Percentiles rank a stretch among this genome's conserved stretches.
Conservation (phyloP, 2,797 vertebrate species). For the Propithecus deckenii region DNA sequence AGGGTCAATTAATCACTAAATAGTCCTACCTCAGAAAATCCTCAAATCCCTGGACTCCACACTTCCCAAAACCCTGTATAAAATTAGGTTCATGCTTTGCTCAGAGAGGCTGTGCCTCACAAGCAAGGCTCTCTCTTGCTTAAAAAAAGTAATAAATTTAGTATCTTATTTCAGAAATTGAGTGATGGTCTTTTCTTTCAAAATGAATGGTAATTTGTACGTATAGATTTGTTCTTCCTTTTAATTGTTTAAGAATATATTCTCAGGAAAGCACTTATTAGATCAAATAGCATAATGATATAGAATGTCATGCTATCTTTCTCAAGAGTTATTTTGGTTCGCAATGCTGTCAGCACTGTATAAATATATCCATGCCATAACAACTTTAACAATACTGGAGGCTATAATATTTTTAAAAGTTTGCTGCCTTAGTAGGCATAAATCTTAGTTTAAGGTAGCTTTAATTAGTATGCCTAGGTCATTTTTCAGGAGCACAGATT, state of each 20-base stretch:
- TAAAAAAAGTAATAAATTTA: neutral
- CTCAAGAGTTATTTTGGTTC: conserved; percentile 43
- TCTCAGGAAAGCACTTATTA: conserved; percentile 1
- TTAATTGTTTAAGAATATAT: conserved; percentile 25
- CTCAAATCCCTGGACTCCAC: neutral
- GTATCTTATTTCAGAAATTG: neutral
- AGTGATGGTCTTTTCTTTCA: neutral
- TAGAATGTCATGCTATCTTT: neutral
- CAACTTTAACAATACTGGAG: neutral
- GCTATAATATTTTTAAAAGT: conserved; percentile 33
- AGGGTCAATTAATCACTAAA: neutral
- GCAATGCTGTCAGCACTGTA: neutral
- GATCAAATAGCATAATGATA: neutral
- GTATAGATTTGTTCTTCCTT: neutral
- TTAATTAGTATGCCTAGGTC: neutral
- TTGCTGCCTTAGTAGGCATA: conserved; percentile 14
- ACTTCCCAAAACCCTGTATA: neutral
- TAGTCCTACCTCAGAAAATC: neutral
- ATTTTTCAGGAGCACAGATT: conserved; percentile 21
- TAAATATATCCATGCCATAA: conserved; percentile 9
- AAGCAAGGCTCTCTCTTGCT: neutral
- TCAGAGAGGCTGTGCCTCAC: neutral
- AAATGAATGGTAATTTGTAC: neutral
- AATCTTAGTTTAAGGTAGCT: neutral
- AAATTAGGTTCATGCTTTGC: neutral